These are phyloP conservation scores for Andrena praecox DNA, from an alignment of 2,888 invertebrate species.

Conservation along the genomic window DNA sequence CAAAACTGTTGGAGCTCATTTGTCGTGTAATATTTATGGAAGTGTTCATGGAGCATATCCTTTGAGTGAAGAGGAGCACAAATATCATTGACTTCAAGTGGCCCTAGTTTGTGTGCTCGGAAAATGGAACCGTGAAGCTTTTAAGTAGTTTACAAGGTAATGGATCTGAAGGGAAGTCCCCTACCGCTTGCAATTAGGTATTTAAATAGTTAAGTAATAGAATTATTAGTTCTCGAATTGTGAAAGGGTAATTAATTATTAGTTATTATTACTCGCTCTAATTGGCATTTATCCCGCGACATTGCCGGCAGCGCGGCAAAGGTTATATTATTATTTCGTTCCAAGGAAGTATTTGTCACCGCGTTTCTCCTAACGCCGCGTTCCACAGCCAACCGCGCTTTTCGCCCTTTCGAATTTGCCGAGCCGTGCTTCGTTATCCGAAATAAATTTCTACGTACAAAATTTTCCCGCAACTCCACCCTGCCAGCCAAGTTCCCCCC, in stretches of 20 bases:
- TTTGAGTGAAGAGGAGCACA: background rate
- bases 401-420: constrained; percentile 45
- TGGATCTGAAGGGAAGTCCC: no score
- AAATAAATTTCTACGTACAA: constrained; percentile 56
- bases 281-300: background rate
- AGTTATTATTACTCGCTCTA: background rate
- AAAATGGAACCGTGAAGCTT: background rate
- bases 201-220: no score
- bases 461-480: constrained; percentile 23
- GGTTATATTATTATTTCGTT: constrained; percentile 28
- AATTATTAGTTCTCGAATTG: no score
- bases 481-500: constrained; percentile 16
- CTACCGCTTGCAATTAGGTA: no score
- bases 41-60: constrained; percentile 4
- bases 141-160: no score
- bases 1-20: constrained; percentile 19
- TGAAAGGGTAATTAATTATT: no score
- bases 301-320: constrained; percentile 3
- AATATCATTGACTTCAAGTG: constrained; percentile 16
- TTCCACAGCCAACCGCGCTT: constrained; percentile 14
- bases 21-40: constrained; percentile 36
- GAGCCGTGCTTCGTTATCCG: constrained; percentile 43
- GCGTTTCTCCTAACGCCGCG: constrained; percentile 18
- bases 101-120: background rate
- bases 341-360: constrained; percentile 47